Percentiles rank a stretch among this genome's conserved stretches.
phyloP scores from a whole-genome alignment of 2,888 invertebrate genomes.

The Leptopilina myrica region DNA sequence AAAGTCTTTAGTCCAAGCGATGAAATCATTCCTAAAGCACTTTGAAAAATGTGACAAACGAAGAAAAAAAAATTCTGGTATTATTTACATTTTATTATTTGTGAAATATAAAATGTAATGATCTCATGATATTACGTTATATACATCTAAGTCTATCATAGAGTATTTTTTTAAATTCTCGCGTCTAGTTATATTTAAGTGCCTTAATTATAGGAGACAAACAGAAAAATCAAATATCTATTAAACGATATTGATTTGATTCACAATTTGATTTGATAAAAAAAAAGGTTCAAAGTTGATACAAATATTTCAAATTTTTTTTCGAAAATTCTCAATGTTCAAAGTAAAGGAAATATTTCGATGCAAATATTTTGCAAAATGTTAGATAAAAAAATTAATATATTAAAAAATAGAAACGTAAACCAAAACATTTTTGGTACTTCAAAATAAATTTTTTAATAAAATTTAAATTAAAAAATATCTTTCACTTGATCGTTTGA shows the following conservation, averaged over 20 bases:
- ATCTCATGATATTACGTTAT: slow-evolving; percentile 35
- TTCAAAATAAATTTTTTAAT: too few species aligned
- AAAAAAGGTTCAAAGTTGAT: neutral
- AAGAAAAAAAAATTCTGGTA: neutral
- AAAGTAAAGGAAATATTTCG: too few species aligned
- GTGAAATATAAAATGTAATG: slow-evolving; percentile 24
- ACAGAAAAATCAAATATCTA: neutral
- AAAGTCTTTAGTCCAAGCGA: slow-evolving; percentile 65
- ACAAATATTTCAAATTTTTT: neutral
- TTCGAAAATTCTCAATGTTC: too few species aligned
- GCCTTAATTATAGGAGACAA: neutral
- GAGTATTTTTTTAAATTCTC: slow-evolving; percentile 28
- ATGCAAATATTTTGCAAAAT: too few species aligned
- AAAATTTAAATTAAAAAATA: too few species aligned
- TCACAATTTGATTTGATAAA: neutral
- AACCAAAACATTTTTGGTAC: too few species aligned
- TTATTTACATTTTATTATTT: slow-evolving; percentile 23
- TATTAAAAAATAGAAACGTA: too few species aligned
- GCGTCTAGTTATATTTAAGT: slow-evolving; percentile 20
- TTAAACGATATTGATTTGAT: neutral
- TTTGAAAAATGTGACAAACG: slow-evolving; percentile 40
- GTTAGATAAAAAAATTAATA: too few species aligned
- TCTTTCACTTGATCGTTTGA: too few species aligned
- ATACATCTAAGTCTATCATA: slow-evolving; percentile 27
- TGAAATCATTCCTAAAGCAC: slow-evolving; percentile 60